Conservation (phyloP, 2,113 vertebrate species). For the Cervus canadensis region DNA sequence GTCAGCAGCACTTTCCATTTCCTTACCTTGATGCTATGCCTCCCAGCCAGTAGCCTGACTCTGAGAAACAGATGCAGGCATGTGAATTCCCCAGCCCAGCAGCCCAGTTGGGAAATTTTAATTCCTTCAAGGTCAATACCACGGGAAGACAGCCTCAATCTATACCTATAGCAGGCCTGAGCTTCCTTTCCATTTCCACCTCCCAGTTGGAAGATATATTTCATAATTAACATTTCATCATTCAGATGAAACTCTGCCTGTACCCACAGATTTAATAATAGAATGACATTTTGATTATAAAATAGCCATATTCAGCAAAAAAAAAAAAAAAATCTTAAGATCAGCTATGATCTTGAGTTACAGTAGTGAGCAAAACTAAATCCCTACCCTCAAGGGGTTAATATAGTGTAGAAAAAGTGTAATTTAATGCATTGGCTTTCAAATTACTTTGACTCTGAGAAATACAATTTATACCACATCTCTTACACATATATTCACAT, state of each 20-base stretch:
- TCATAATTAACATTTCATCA: neutral
- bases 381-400: neutral
- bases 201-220: neutral
- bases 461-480: neutral
- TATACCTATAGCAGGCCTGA: accelerated
- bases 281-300: neutral
- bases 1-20: neutral
- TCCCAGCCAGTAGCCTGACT: neutral
- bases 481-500: neutral
- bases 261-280: neutral
- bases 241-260: neutral
- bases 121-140: neutral
- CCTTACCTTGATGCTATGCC: neutral
- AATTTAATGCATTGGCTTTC: neutral
- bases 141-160: neutral
- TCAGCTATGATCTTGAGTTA: neutral
- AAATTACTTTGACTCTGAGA: neutral
- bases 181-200: neutral
- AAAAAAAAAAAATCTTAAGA: neutral
- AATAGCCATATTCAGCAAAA: neutral
- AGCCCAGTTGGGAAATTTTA: neutral
- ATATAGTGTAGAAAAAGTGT: neutral
- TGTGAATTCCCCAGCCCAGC: neutral
- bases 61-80: neutral
- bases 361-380: neutral